Evolutionary conservation across 2,888 invertebrate species (phyloP).

Genomic region (Mythimna albipuncta): DNA sequence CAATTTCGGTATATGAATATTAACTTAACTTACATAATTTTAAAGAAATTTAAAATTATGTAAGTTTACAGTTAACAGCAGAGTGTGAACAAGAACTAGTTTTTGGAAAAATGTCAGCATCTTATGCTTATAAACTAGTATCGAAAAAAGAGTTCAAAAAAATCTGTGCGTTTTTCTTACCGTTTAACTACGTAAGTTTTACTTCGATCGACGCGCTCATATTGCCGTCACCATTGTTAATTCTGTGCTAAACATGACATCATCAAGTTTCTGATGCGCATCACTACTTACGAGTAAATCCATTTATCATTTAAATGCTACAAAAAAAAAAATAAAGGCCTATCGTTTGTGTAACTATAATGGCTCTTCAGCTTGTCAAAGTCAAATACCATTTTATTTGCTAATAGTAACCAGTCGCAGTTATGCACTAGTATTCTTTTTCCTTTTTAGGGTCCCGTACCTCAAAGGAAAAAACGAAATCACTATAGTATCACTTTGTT

Average conservation of each 20-base stretch:
- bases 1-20: too few species aligned
- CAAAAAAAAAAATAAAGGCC: neutral
- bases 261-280: neutral
- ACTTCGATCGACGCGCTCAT: neutral
- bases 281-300: neutral
- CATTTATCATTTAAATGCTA: neutral
- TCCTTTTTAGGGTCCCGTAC: too few species aligned
- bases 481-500: too few species aligned
- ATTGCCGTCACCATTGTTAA: neutral
- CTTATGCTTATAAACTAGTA: too few species aligned
- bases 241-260: neutral
- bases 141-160: neutral
- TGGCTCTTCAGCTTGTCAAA: neutral
- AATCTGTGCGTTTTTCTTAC: neutral
- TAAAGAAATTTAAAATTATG: too few species aligned
- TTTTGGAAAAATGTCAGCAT: too few species aligned
- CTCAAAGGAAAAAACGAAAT: too few species aligned
- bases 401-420: too few species aligned
- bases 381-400: too few species aligned
- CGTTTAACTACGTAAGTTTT: neutral
- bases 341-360: neutral
- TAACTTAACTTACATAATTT: too few species aligned
- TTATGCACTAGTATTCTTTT: too few species aligned
- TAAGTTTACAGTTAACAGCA: constrained; percentile 6
- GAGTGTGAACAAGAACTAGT: neutral